A percentile compares a stretch with the other conserved stretches of the same genome.
Evolutionary conservation across 2,888 invertebrate genomes (phyloP).

Genomic region (Apoderus coryli): DNA sequence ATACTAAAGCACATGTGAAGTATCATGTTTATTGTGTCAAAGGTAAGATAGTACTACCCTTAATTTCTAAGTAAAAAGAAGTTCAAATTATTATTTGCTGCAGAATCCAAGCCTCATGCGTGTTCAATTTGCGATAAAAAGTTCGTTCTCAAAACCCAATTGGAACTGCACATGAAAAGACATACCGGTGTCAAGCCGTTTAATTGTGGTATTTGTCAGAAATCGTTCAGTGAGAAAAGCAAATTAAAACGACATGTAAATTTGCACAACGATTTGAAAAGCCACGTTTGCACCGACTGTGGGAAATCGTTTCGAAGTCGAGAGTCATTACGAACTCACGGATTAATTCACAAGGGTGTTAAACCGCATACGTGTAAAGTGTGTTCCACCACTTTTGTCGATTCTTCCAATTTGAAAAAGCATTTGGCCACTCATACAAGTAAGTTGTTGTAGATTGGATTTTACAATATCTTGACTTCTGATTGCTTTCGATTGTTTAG

Average conservation of each 20-base stretch:
- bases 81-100: slow-evolving; percentile 21
- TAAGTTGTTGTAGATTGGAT: slow-evolving; percentile 20
- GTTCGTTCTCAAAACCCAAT: slow-evolving; percentile 57
- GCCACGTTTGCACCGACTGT: slow-evolving; percentile 44
- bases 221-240: slow-evolving; percentile 52
- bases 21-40: slow-evolving; percentile 51
- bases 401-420: slow-evolving; percentile 53
- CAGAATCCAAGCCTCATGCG: slow-evolving; percentile 34
- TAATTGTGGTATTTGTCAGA: slow-evolving; percentile 47
- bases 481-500: slow-evolving; percentile 26
- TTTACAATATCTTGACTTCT: slow-evolving; percentile 6
- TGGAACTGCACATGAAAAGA: slow-evolving; percentile 54
- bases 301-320: slow-evolving; percentile 44
- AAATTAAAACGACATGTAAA: slow-evolving; percentile 56
- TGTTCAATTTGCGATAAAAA: slow-evolving; percentile 41
- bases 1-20: slow-evolving; percentile 48
- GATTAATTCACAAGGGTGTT: slow-evolving; percentile 45
- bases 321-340: slow-evolving; percentile 44
- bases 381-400: slow-evolving; percentile 44
- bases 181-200: slow-evolving; percentile 48
- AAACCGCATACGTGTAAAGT: slow-evolving; percentile 44
- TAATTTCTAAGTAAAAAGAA: slow-evolving; percentile 8
- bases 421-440: slow-evolving; percentile 46
- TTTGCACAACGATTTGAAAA: slow-evolving; percentile 40
- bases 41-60: slow-evolving; percentile 19